Percentiles rank a stretch among this genome's conserved stretches.
These are phyloP conservation scores for Gephyroberyx darwinii DNA, from an alignment of 2,797 vertebrate genomes.

Conservation along the genomic window DNA sequence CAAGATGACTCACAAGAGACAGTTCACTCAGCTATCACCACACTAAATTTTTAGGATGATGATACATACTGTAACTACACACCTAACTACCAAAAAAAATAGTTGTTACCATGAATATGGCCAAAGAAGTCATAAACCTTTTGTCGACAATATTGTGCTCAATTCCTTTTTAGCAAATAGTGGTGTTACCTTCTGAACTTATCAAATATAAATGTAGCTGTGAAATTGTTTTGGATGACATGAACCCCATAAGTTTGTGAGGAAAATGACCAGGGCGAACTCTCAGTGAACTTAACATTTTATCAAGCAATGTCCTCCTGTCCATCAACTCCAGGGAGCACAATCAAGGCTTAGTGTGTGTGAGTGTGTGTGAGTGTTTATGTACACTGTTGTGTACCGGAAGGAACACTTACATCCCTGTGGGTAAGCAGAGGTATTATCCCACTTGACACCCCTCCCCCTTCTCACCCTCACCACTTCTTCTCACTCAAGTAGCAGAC, in stretches of 20 bases:
- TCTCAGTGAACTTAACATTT: too few relatives aligned
- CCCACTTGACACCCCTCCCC: neutral
- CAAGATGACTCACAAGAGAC: neutral
- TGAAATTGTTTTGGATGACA: neutral
- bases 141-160: too few relatives aligned
- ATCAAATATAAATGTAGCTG: neutral
- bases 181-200: neutral
- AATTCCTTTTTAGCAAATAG: neutral
- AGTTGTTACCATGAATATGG: too few relatives aligned
- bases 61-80: too few relatives aligned
- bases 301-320: too few relatives aligned
- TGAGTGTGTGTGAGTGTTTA: conserved; percentile 20
- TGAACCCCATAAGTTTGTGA: neutral
- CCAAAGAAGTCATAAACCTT: too few relatives aligned
- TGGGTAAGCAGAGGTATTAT: conserved; percentile 23
- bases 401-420: conserved; percentile 15
- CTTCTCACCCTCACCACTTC: conserved; percentile 13
- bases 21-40: neutral
- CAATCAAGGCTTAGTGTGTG: conserved; percentile 30
- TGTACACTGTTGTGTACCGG: neutral
- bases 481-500: conserved; percentile 35
- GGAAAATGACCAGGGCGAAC: neutral
- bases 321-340: conserved; percentile 30
- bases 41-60: too few relatives aligned
- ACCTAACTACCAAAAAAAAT: too few relatives aligned